These are phyloP conservation scores for Propithecus deckenii DNA, from an alignment of 2,797 vertebrate species.

Conservation along the genomic window DNA sequence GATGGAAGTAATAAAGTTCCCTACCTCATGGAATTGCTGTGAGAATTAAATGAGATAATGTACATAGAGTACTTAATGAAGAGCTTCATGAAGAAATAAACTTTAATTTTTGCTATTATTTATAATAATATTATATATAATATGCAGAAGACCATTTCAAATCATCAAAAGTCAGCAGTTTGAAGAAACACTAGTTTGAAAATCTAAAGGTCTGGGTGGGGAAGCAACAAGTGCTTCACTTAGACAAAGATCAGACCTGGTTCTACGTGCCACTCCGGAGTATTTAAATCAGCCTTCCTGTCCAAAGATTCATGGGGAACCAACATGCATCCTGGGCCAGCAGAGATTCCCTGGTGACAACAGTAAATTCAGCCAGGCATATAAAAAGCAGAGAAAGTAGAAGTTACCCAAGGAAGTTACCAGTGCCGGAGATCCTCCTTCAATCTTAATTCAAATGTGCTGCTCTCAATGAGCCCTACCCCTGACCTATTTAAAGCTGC, in stretches of 20 bases:
- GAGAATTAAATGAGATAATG: constrained; percentile 13
- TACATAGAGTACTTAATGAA: background rate
- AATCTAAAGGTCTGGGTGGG: background rate
- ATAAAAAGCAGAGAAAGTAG: background rate
- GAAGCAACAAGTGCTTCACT: background rate
- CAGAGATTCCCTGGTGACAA: background rate
- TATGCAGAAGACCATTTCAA: background rate
- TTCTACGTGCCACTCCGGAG: background rate
- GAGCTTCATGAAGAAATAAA: background rate
- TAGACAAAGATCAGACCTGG: background rate
- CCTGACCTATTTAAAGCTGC: background rate
- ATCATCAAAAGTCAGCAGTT: background rate
- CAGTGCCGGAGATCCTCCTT: background rate
- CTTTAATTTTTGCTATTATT: background rate
- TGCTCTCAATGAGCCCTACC: background rate
- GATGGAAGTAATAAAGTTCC: background rate
- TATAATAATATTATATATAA: background rate
- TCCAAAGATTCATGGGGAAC: background rate
- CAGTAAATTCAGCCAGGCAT: background rate
- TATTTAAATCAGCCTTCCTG: constrained; percentile 17
- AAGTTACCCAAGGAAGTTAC: background rate
- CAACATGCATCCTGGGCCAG: background rate
- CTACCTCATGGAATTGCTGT: background rate
- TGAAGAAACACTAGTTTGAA: background rate
- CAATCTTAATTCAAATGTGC: background rate